Evolutionary conservation across 2,888 invertebrate species (phyloP).

Genomic region (Yponomeuta plumbellus): DNA sequence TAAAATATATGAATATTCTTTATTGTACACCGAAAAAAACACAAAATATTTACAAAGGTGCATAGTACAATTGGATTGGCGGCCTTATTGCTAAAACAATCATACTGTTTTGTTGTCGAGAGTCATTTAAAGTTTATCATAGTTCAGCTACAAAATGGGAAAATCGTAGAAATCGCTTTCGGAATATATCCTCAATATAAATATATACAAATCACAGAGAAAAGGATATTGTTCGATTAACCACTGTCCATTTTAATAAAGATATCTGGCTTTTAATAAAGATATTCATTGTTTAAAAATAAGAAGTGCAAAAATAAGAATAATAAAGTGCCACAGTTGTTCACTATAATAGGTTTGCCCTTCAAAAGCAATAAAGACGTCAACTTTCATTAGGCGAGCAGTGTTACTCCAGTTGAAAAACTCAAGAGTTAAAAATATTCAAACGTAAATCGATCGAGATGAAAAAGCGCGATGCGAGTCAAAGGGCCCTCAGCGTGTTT

Average conservation of each 20-base stretch:
- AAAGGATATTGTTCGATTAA: neutral
- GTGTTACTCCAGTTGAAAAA: conserved; percentile 1
- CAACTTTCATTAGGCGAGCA: neutral
- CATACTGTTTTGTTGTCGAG: too few relatives aligned
- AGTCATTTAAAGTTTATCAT: too few relatives aligned
- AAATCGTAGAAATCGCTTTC: too few relatives aligned
- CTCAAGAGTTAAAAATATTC: conserved; percentile 5
- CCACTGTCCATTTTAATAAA: neutral
- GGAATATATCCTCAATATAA: too few relatives aligned
- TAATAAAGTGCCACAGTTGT: neutral
- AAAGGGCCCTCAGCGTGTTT: neutral
- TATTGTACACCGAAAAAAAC: too few relatives aligned
- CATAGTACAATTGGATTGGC: too few relatives aligned
- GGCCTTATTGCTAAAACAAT: too few relatives aligned
- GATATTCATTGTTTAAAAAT: neutral
- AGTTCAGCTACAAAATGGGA: too few relatives aligned
- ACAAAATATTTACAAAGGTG: too few relatives aligned
- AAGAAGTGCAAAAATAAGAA: too few relatives aligned
- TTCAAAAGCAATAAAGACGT: neutral
- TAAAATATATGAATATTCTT: too few relatives aligned
- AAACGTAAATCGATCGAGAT: conserved; percentile 6
- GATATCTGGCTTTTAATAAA: neutral
- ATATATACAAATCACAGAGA: too few relatives aligned
- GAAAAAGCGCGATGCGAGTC: neutral
- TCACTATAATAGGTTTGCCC: neutral